Conservation (phyloP, 1,140 invertebrate genomes). For the Drepana arcuata region DNA sequence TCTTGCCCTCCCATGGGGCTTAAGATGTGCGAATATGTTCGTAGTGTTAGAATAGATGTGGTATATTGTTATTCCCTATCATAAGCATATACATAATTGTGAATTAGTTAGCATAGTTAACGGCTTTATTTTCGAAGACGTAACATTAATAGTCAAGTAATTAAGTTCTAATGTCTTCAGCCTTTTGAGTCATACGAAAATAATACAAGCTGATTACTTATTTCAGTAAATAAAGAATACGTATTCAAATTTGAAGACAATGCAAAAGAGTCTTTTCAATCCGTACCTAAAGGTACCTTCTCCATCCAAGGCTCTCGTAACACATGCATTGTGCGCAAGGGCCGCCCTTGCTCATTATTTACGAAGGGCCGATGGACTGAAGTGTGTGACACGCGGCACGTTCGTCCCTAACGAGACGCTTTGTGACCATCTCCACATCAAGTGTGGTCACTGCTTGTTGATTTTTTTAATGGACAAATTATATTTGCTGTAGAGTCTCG, state of each 20-base stretch:
- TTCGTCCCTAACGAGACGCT: slow-evolving; percentile 67
- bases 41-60: slow-evolving; percentile 19
- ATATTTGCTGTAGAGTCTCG: slow-evolving; percentile 53
- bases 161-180: too few relatives aligned
- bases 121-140: too few relatives aligned
- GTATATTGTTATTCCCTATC: slow-evolving; percentile 3
- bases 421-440: slow-evolving; percentile 57
- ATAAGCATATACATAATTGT: too few relatives aligned
- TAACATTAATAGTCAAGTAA: too few relatives aligned
- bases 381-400: slow-evolving; percentile 67
- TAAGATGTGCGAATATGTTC: slow-evolving; percentile 16
- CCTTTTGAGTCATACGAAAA: too few relatives aligned
- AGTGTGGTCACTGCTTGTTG: slow-evolving; percentile 57
- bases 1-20: slow-evolving; percentile 45
- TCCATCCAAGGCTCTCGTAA: slow-evolving; percentile 13
- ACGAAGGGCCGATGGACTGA: slow-evolving; percentile 65
- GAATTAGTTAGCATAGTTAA: too few relatives aligned
- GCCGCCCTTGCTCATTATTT: slow-evolving; percentile 68
- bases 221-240: too few relatives aligned
- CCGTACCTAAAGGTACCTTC: slow-evolving; percentile 9
- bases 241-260: too few relatives aligned
- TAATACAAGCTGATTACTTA: too few relatives aligned
- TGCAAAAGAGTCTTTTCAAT: background rate
- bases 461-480: slow-evolving; percentile 70
- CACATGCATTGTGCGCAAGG: slow-evolving; percentile 21